Percentiles rank a stretch among this genome's conserved stretches.
Conservation (phyloP, 2,888 invertebrate species). For the Macrophya alboannulata region DNA sequence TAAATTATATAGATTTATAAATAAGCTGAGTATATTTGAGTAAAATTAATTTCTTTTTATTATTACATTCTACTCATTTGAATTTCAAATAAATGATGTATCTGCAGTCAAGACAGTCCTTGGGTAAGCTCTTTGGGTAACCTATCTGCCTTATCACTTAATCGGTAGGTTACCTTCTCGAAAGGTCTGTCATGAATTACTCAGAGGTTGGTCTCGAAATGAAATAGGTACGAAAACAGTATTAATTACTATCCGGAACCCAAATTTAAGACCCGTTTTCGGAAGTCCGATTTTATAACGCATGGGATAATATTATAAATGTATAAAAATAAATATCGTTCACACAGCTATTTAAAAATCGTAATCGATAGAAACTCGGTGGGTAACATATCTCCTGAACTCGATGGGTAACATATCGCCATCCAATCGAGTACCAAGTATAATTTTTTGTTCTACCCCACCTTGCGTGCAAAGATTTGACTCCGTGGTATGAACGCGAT, state of each 20-base stretch:
- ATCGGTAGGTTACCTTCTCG: background rate
- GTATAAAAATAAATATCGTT: background rate
- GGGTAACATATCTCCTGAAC: background rate
- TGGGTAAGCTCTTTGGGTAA: background rate
- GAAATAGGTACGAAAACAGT: background rate
- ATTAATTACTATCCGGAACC: background rate
- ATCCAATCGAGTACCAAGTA: background rate
- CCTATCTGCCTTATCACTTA: background rate
- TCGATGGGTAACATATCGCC: slow-evolving; percentile 6
- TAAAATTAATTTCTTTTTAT: background rate
- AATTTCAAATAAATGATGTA: background rate
- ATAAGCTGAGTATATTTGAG: background rate
- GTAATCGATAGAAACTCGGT: slow-evolving; percentile 2
- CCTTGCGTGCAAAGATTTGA: slow-evolving; percentile 9
- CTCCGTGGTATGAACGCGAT: background rate
- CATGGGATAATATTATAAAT: background rate
- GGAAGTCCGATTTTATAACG: background rate
- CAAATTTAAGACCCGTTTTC: background rate
- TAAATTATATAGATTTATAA: background rate
- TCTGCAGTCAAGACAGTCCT: background rate
- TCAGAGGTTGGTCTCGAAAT: background rate
- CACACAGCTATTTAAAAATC: background rate
- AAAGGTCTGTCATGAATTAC: background rate
- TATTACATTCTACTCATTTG: background rate
- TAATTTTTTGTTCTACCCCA: slow-evolving; percentile 36